These are phyloP conservation scores for Reticulitermes lucifugus DNA, from an alignment of 2,888 invertebrate species.

Conservation along the genomic window DNA sequence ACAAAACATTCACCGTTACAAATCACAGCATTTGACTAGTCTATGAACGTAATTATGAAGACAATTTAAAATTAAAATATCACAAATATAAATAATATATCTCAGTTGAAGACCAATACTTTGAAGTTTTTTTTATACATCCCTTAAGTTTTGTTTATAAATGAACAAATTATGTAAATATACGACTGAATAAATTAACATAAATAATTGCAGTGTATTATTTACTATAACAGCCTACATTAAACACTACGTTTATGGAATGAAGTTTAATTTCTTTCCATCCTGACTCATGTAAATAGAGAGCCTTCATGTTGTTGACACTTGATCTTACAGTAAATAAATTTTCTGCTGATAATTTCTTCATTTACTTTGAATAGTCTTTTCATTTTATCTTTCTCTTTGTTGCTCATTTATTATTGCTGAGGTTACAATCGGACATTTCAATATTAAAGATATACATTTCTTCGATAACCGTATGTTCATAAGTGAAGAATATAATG, in stretches of 20 bases:
- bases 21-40: slow-evolving; percentile 42
- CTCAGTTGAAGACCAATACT: background rate
- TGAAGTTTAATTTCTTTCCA: background rate
- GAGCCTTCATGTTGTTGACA: background rate
- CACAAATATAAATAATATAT: slow-evolving; percentile 17
- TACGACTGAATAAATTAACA: slow-evolving; percentile 34
- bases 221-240: slow-evolving; percentile 19
- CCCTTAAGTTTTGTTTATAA: background rate
- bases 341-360: background rate
- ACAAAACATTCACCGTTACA: slow-evolving; percentile 29
- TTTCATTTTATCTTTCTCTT: slow-evolving; percentile 37
- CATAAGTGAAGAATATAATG: slow-evolving; percentile 12
- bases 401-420: slow-evolving; percentile 44
- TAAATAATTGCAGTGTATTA: slow-evolving; percentile 27
- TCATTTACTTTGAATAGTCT: background rate
- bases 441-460: slow-evolving; percentile 18
- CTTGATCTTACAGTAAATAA: background rate
- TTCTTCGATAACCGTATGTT: slow-evolving; percentile 17
- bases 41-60: background rate
- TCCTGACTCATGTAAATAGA: background rate
- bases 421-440: slow-evolving; percentile 26
- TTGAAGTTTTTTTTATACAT: background rate
- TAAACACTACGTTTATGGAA: slow-evolving; percentile 22
- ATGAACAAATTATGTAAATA: slow-evolving; percentile 13
- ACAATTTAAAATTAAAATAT: slow-evolving; percentile 6